These are phyloP conservation scores for Troglohyphantes excavatus DNA, from an alignment of 2,888 invertebrate species.

Conservation along the genomic window DNA sequence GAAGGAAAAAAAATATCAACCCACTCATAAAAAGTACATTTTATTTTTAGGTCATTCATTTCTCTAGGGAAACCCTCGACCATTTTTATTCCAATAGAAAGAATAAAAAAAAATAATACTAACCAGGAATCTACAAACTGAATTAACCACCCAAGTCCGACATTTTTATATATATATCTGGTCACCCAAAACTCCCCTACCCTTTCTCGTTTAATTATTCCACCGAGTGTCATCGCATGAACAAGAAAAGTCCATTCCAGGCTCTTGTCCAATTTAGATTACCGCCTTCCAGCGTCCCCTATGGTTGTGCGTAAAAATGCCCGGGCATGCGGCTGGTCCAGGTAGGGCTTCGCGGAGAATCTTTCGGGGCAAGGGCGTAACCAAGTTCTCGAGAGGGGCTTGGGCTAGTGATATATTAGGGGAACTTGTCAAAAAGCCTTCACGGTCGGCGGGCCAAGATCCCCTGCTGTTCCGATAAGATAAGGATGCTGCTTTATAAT, in stretches of 20 bases:
- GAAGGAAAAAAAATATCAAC: background rate
- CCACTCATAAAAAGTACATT: background rate
- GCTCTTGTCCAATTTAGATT: constrained; percentile 69
- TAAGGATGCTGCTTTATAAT: constrained; percentile 39
- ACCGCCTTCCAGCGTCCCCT: background rate
- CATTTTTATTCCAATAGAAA: background rate
- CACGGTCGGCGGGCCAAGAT: constrained; percentile 23
- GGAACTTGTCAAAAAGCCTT: constrained; percentile 33
- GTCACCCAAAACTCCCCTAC: background rate
- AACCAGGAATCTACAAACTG: background rate
- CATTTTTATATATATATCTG: background rate
- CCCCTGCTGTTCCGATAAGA: constrained; percentile 43
- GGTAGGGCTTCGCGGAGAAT: background rate
- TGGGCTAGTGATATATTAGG: constrained; percentile 53
- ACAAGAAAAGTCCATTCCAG: constrained; percentile 74
- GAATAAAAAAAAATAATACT: background rate
- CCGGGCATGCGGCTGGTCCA: background rate
- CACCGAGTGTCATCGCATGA: constrained; percentile 21
- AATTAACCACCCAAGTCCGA: background rate
- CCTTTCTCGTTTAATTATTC: constrained; percentile 62
- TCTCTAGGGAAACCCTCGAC: background rate
- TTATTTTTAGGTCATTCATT: background rate
- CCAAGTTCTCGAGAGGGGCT: constrained; percentile 13
- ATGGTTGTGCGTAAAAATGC: constrained; percentile 17
- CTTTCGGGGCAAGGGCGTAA: constrained; percentile 35